Base-by-base conservation (phyloP, 2,113 vertebrate species). In the Tragelaphus strepsiceros region DNA sequence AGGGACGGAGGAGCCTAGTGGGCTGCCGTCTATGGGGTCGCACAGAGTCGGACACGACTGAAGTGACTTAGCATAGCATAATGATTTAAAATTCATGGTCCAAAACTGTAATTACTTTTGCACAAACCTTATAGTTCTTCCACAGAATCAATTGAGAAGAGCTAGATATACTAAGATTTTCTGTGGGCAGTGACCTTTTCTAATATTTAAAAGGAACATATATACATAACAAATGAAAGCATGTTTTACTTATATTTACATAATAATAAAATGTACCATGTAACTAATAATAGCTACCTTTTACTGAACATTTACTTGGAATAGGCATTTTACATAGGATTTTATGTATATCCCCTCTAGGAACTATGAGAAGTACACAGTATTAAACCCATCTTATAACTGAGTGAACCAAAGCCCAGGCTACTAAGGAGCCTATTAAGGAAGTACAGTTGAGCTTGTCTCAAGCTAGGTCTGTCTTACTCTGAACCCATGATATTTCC, bases 221-320 rank as follows among this genome's bases (percentile, higher is more conserved):
- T 1, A 64, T 49, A 58, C 43, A 78, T 53, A 54, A 71, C 43
- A 71, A 95, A 95, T 88, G 35, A 91, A 94, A 95, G 12, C 15
- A 85, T 13, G 56, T 46, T 26, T 26, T 92, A 78, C 61, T 88
- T 93, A 59, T 46, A 83, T 28, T 62, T 95, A 46, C 16, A 49
- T 32, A 62, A 53, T 46, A 92, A 95, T 83, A 85, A 84, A 43
- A 64, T 35, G 74, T 32, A 96, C 58, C 2, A 39, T 58, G 53
- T 62, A 94, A 90, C 28, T 56, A 93, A 56, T 94, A 92, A 91
- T 16, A 85, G 51, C 77, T 71, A 91, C 67, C 19, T 74, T 97
- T 83, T 91, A 83, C 17, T 51, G 19, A 95, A 58, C 26, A 77
- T 84, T 77, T 93, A 78, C 77, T 58, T 64, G 49, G 49, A n/a